phyloP scores from a whole-genome alignment of 2,888 invertebrate species.

The Microctonus aethiopoides region DNA sequence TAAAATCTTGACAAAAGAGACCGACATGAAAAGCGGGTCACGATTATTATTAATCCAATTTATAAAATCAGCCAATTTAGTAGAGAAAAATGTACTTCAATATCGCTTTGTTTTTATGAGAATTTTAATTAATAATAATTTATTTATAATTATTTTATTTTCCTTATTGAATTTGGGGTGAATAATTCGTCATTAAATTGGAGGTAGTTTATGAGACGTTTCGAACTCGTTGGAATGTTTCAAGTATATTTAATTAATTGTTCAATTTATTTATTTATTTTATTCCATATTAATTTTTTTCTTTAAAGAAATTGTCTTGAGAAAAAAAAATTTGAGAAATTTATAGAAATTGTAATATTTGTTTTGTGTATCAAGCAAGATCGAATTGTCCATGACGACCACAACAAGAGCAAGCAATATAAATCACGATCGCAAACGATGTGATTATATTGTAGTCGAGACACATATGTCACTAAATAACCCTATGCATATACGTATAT shows the following conservation, averaged over 20 bases:
- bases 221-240: slow-evolving; percentile 33
- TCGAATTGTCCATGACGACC: background rate
- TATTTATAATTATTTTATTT: background rate
- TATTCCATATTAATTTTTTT: slow-evolving; percentile 2
- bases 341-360: background rate
- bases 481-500: background rate
- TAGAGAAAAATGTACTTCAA: too few relatives aligned
- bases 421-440: too few relatives aligned
- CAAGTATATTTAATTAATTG: background rate
- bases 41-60: slow-evolving; percentile 4
- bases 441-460: background rate
- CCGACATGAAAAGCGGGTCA: background rate
- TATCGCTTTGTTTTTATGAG: background rate
- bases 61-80: too few relatives aligned
- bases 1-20: background rate
- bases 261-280: background rate
- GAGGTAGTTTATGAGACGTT: slow-evolving; percentile 36
- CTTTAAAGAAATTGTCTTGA: too few relatives aligned
- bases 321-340: background rate
- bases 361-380: background rate
- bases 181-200: background rate
- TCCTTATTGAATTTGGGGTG: background rate
- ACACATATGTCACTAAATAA: background rate
- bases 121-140: background rate
- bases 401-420: too few relatives aligned